Evolutionary conservation across 1,140 invertebrate species (phyloP).

Genomic region (Ptiloglossa arizonensis): DNA sequence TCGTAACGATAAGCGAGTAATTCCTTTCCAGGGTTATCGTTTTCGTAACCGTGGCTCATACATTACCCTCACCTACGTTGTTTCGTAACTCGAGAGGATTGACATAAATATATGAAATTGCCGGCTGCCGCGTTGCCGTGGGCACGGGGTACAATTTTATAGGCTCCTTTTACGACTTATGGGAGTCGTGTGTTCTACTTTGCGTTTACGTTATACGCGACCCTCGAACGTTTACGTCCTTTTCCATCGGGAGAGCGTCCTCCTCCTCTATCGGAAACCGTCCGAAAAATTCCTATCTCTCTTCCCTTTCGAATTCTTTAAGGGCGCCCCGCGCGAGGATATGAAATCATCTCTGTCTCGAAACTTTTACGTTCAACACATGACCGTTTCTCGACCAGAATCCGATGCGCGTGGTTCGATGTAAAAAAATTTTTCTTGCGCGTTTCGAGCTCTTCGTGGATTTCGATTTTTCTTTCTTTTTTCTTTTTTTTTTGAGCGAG

Average conservation of each 20-base stretch:
- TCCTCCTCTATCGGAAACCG: constrained; percentile 9
- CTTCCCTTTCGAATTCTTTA: constrained; percentile 45
- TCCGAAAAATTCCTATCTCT: constrained; percentile 36
- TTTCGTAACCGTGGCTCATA: constrained; percentile 28
- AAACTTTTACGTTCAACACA: constrained; percentile 4
- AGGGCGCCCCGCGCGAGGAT: constrained; percentile 28
- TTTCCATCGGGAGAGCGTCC: constrained; percentile 7
- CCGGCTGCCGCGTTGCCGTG: constrained; percentile 18
- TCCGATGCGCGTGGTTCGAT: background rate
- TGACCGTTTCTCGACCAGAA: background rate
- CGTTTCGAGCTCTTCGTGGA: background rate
- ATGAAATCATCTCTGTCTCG: constrained; percentile 30
- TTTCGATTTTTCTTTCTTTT: no score
- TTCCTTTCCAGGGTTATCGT: constrained; percentile 20
- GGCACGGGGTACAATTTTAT: constrained; percentile 63
- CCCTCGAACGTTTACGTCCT: constrained; percentile 60
- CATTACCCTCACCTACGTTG: constrained; percentile 29
- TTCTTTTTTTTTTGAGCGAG: no score
- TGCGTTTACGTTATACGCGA: constrained; percentile 71
- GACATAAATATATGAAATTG: constrained; percentile 68
- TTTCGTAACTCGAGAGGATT: constrained; percentile 57
- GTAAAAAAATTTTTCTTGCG: background rate
- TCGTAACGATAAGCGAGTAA: constrained; percentile 9
- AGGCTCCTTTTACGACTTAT: constrained; percentile 74
- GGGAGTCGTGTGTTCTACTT: constrained; percentile 71